Conservation (phyloP, 2,888 invertebrate genomes). For the Diabrotica balteata region DNA sequence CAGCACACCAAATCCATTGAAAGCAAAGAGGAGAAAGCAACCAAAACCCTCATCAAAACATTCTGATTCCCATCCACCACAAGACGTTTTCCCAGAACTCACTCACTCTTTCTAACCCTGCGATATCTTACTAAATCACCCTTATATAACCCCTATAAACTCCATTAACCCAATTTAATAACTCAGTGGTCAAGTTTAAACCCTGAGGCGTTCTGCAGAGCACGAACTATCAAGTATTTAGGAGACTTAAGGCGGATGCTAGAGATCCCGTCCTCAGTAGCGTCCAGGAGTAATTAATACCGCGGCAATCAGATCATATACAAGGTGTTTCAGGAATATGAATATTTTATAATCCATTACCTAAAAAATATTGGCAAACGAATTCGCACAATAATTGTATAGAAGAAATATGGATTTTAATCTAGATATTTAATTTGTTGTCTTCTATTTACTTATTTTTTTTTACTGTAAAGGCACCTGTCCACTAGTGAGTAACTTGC, state of each 20-base stretch:
- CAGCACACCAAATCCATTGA: constrained; percentile 1
- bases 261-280: constrained; percentile 4
- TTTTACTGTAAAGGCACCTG: too few relatives aligned
- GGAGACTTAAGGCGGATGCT: constrained; percentile 11
- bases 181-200: constrained; percentile 29
- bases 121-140: constrained; percentile 28
- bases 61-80: constrained; percentile 23
- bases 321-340: too few relatives aligned
- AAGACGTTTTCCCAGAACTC: constrained; percentile 20
- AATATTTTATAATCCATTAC: too few relatives aligned
- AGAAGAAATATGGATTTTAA: too few relatives aligned
- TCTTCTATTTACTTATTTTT: too few relatives aligned
- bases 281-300: neutral
- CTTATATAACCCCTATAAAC: constrained; percentile 15
- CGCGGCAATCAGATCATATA: too few relatives aligned
- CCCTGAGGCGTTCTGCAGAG: constrained; percentile 17
- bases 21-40: constrained; percentile 13
- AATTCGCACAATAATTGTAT: neutral
- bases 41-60: constrained; percentile 18
- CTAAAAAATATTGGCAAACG: too few relatives aligned
- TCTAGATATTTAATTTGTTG: too few relatives aligned
- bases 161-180: constrained; percentile 29
- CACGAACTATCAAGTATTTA: constrained; percentile 26
- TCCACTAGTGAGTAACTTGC: too few relatives aligned
- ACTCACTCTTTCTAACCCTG: constrained; percentile 17